Evolutionary conservation across 2,113 vertebrate species (phyloP), one percentile per base, ranked within the genome.

Genomic region (Gracilinanus agilis): DNA sequence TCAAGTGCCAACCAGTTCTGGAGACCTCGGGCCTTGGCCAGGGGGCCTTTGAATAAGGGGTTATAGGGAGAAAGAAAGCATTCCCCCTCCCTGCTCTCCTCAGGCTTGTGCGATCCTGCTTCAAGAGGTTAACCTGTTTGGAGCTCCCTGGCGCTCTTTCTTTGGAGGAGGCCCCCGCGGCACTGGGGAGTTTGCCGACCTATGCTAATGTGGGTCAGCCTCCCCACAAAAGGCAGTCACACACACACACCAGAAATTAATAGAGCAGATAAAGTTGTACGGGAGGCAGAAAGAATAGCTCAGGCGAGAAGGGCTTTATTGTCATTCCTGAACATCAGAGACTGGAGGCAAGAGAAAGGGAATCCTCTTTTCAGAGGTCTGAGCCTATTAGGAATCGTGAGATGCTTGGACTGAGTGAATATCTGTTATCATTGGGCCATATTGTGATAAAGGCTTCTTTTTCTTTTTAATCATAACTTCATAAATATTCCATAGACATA

Each of bases 181-280:
- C 53, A 96, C 92, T 93, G 97, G 94, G 44, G 97, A 94, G 44
- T 55, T 21, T 97, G 93, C 93, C 96, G 97, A 96, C 97, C 97
- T 96, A 95, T 97, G 94, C 94, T 91, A 90, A 95, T 97, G 94
- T 96, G 98, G 97, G 94, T 97, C 97, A 97, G 94, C 56, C 29
- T 56, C 54, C 90, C 89, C 90, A 12, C 7, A 40, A 12, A 95
- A 88, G 92, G 94, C 95, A 93, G 97, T 96, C 93, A 91, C 90
- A 27, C n/a, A 95, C 96, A 97, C n/a, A n/a, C 95, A 96, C 97
- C 94, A 96, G 97, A 95, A 96, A 96, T 98, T 97, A 96, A 96
- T 95, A 90, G 97, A 97, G 96, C 98, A 95, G 91, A 96, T 98
- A 90, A 96, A 95, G 95, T 90, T 88, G 34, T 16, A 9, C 58